Conservation (phyloP, 2,888 invertebrate species). For the Agrypnus murinus region DNA sequence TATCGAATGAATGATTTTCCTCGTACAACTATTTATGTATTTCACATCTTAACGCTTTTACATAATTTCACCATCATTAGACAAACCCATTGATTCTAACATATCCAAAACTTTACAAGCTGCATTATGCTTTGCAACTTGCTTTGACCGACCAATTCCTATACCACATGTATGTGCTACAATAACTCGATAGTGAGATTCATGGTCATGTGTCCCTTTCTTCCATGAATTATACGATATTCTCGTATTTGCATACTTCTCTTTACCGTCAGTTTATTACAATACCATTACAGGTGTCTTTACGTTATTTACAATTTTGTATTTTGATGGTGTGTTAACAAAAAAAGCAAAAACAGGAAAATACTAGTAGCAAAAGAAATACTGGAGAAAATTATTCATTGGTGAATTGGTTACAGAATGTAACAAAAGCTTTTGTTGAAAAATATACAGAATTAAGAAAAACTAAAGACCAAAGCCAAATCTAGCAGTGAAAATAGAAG, state of each 20-base stretch:
- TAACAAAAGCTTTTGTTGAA: too few species aligned
- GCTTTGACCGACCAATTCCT: constrained; percentile 70
- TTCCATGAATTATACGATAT: constrained; percentile 69
- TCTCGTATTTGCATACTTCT: constrained; percentile 71
- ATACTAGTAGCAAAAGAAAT: too few species aligned
- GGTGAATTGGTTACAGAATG: too few species aligned
- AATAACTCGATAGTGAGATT: constrained; percentile 71
- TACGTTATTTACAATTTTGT: constrained; percentile 60
- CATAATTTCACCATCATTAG: constrained; percentile 58
- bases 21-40: constrained; percentile 49
- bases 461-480: too few species aligned
- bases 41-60: constrained; percentile 56
- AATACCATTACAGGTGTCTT: constrained; percentile 81
- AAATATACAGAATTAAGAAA: too few species aligned
- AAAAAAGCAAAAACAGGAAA: too few species aligned
- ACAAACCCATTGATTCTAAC: constrained; percentile 67
- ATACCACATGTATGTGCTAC: constrained; percentile 67
- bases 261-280: constrained; percentile 79
- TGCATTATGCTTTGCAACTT: constrained; percentile 77
- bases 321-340: too few species aligned
- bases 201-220: constrained; percentile 69
- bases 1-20: constrained; percentile 57
- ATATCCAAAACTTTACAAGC: constrained; percentile 72
- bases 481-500: too few species aligned
- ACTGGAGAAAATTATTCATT: too few species aligned